Evolutionary conservation across 2,113 vertebrate species (phyloP).

Genomic region (Podocnemis expansa): DNA sequence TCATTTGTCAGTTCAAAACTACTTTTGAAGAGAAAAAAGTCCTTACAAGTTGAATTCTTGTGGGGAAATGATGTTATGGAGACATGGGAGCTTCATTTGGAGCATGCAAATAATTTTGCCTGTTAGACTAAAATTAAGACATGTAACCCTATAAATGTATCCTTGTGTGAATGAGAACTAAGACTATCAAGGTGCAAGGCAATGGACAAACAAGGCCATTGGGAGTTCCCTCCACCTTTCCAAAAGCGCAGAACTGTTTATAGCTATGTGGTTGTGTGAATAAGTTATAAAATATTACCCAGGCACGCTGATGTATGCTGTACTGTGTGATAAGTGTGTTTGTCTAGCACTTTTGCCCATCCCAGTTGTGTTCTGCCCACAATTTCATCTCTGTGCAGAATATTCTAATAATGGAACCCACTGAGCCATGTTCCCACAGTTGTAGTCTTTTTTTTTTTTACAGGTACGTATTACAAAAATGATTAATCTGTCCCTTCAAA

Average conservation of each 20-base stretch:
- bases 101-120: not conserved
- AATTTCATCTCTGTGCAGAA: constrained; percentile 40
- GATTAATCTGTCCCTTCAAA: not conserved
- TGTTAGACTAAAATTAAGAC: not conserved
- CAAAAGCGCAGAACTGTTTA: not conserved
- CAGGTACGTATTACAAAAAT: not conserved
- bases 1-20: not conserved
- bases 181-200: not conserved
- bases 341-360: not conserved
- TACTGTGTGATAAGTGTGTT: not conserved
- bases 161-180: not conserved
- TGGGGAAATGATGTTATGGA: not conserved
- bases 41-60: not conserved
- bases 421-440: not conserved
- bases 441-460: not conserved
- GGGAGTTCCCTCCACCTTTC: not conserved
- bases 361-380: not conserved
- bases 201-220: not conserved
- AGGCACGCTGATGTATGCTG: not conserved
- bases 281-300: not conserved
- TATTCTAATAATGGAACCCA: constrained; percentile 12
- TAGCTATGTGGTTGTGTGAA: not conserved
- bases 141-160: not conserved
- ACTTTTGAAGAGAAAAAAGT: not conserved
- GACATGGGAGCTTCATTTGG: not conserved